Evolutionary conservation across 2,888 invertebrate genomes (phyloP).

Genomic region (Diplazon laetatorius): DNA sequence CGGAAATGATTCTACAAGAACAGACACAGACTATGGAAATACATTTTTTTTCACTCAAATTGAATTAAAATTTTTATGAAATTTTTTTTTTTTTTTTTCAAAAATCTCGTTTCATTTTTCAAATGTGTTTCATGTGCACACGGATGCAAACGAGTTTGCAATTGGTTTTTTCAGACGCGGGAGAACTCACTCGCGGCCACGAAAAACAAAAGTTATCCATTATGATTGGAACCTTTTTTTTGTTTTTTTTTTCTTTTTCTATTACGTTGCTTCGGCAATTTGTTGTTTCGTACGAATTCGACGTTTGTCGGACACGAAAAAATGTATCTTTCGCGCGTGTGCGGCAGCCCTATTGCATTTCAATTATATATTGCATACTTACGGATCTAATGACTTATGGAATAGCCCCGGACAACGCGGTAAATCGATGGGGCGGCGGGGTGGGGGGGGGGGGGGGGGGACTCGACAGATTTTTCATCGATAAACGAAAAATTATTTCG

Average conservation of each 20-base stretch:
- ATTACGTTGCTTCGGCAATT: background rate
- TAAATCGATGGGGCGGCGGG: slow-evolving; percentile 47
- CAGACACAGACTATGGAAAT: too few relatives aligned
- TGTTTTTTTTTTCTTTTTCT: slow-evolving; percentile 7
- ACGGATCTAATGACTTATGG: slow-evolving; percentile 78
- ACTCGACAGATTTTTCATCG: slow-evolving; percentile 32
- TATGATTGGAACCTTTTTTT: background rate
- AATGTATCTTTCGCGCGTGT: slow-evolving; percentile 24
- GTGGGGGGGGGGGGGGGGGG: too few relatives aligned
- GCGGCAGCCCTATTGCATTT: slow-evolving; percentile 75
- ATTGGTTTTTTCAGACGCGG: slow-evolving; percentile 45
- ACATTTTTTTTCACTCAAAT: too few relatives aligned
- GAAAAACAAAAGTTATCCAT: background rate
- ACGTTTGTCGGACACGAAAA: background rate
- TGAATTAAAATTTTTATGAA: too few relatives aligned
- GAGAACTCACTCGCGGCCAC: slow-evolving; percentile 20
- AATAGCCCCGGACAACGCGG: slow-evolving; percentile 58
- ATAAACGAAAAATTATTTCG: slow-evolving; percentile 4
- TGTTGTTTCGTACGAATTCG: background rate
- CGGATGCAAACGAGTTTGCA: slow-evolving; percentile 33
- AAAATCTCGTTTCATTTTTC: too few relatives aligned
- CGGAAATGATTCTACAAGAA: too few relatives aligned
- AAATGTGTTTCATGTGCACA: slow-evolving; percentile 13
- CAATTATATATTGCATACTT: slow-evolving; percentile 78
- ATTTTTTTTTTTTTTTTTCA: too few relatives aligned